These are phyloP conservation scores for Brachypterus glaber DNA, from an alignment of 2,888 invertebrate species.

Conservation along the genomic window DNA sequence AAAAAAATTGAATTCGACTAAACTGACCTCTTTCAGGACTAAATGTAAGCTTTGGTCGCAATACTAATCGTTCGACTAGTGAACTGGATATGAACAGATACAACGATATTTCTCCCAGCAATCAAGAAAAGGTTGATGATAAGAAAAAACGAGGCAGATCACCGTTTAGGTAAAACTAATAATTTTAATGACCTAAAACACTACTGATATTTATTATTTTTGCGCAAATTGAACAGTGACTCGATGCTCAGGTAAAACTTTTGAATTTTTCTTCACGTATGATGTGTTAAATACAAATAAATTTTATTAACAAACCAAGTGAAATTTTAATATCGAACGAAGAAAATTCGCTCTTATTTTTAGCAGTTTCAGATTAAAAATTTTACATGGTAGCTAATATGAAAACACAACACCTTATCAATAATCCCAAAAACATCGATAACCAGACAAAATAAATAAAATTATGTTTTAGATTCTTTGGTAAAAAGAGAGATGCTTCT, in stretches of 20 bases:
- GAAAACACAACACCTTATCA: too few relatives aligned
- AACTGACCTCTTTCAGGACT: constrained; percentile 14
- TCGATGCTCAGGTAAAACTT: constrained; percentile 19
- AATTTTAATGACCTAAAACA: constrained; percentile 8
- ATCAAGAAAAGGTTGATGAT: constrained; percentile 41
- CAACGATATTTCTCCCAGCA: constrained; percentile 44
- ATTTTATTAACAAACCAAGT: too few relatives aligned
- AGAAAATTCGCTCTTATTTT: too few relatives aligned
- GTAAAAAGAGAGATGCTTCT: constrained; percentile 60
- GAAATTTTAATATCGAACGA: too few relatives aligned
- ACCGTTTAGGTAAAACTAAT: constrained; percentile 64
- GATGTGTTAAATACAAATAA: too few relatives aligned
- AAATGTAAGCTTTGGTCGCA: constrained; percentile 27
- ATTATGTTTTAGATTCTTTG: constrained; percentile 69
- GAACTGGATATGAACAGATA: constrained; percentile 68
- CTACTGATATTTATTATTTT: constrained; percentile 13
- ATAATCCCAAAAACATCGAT: too few relatives aligned
- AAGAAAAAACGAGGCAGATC: constrained; percentile 79
- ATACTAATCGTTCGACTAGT: constrained; percentile 62
- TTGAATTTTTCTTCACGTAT: too few relatives aligned
- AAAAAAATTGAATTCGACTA: neutral
- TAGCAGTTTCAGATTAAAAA: too few relatives aligned
- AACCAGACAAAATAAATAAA: too few relatives aligned
- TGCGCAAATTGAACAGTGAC: constrained; percentile 16
- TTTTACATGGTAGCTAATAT: too few relatives aligned